Conservation (phyloP, 2,797 vertebrate species). For the Catamblyrhynchus diadema region DNA sequence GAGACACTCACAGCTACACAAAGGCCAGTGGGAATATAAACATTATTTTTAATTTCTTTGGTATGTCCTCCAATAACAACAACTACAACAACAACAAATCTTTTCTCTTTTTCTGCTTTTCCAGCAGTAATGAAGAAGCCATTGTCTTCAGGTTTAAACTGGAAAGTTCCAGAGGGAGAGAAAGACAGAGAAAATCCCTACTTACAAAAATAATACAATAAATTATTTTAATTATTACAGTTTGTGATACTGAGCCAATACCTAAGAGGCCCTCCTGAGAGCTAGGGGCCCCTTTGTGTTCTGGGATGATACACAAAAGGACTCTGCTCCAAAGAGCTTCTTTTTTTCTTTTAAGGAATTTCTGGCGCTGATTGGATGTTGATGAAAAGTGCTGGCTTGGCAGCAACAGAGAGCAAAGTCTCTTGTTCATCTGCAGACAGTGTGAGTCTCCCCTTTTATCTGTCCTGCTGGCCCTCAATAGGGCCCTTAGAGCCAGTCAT, state of each 20-base stretch:
- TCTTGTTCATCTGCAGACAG: background rate
- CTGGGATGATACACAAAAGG: background rate
- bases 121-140: background rate
- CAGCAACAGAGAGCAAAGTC: background rate
- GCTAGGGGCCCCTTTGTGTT: background rate
- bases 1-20: background rate
- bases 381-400: conserved; percentile 21
- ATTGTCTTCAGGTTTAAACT: background rate
- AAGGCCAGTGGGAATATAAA: background rate
- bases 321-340: background rate
- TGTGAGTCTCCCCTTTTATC: background rate
- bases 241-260: background rate
- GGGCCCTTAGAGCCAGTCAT: background rate
- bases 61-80: background rate
- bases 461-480: background rate
- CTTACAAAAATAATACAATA: background rate
- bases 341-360: conserved; percentile 36
- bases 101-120: background rate
- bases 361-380: background rate
- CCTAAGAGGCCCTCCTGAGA: background rate
- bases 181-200: background rate
- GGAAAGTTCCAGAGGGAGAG: background rate
- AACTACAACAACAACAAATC: background rate
- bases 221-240: background rate
- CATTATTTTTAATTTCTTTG: background rate